phyloP scores from a whole-genome alignment of 2,113 vertebrate genomes.

The Dromaius novaehollandiae region DNA sequence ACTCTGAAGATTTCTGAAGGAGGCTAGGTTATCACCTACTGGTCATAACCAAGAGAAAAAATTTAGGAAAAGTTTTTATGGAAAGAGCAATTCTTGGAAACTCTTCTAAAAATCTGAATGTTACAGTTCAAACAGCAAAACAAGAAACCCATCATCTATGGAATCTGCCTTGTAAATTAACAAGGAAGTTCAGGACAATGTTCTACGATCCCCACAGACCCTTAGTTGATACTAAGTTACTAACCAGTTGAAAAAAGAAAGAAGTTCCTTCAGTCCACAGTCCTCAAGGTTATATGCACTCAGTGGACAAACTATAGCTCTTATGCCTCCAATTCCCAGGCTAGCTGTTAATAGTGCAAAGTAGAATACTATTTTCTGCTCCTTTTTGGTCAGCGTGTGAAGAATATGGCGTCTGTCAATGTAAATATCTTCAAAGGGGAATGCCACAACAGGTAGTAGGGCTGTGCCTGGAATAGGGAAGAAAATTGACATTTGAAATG shows the following conservation, averaged over 20 bases:
- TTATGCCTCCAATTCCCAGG: constrained; percentile 87
- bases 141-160: background rate
- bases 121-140: background rate
- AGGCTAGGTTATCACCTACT: background rate
- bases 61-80: background rate
- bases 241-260: constrained; percentile 91
- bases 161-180: background rate
- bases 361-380: constrained; percentile 86
- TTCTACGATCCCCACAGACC: background rate
- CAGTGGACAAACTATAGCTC: constrained; percentile 85
- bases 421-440: constrained; percentile 90
- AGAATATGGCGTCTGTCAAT: constrained; percentile 78
- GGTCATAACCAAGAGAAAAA: background rate
- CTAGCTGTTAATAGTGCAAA: constrained; percentile 82
- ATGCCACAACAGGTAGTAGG: constrained; percentile 86
- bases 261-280: constrained; percentile 76
- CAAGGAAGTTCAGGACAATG: background rate
- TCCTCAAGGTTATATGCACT: constrained; percentile 81
- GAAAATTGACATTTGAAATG: background rate
- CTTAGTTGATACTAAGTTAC: constrained; percentile 13
- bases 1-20: background rate
- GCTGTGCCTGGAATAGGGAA: constrained; percentile 80
- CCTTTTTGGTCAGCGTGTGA: constrained; percentile 72
- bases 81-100: background rate
- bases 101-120: background rate